phyloP scores from a whole-genome alignment of 2,797 vertebrate genomes.

The Leontopithecus rosalia region DNA sequence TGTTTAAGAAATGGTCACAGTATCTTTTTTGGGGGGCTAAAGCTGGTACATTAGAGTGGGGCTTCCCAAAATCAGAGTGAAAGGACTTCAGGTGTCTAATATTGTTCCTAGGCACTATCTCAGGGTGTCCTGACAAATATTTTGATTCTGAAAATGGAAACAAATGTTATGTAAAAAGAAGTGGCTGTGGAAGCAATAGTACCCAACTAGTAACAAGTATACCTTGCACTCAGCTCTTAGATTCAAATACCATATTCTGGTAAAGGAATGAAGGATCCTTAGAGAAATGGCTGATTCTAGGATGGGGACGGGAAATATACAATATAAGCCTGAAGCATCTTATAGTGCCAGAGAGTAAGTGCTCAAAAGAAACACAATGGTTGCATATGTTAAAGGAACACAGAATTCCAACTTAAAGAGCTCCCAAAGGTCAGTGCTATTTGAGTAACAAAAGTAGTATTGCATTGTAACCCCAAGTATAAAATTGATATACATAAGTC shows the following conservation, averaged over 20 bases:
- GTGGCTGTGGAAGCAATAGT: not conserved
- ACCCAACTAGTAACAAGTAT: not conserved
- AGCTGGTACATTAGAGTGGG: not conserved
- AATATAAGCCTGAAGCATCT: not conserved
- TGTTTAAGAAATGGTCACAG: not conserved
- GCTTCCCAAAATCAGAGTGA: not conserved
- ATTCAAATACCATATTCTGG: not conserved
- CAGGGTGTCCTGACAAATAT: not conserved
- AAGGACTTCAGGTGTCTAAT: not conserved
- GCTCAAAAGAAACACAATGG: not conserved
- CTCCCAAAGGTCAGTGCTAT: not conserved
- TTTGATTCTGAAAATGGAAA: conserved; percentile 36
- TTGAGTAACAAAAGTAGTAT: no score
- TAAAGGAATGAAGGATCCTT: not conserved
- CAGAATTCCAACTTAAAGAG: not conserved
- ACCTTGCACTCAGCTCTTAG: not conserved
- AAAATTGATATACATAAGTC: not conserved
- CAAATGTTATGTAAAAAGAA: conserved; percentile 14
- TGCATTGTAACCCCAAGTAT: not conserved
- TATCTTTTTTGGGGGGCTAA: not conserved
- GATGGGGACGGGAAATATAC: not conserved
- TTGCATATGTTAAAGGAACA: not conserved
- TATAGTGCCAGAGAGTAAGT: not conserved
- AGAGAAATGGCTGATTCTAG: conserved; percentile 12
- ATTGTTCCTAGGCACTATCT: not conserved